Percentiles rank a stretch among this genome's conserved stretches.
These are phyloP conservation scores for Triplophysa tibetana DNA, from an alignment of 2,113 vertebrate genomes.

Conservation along the genomic window DNA sequence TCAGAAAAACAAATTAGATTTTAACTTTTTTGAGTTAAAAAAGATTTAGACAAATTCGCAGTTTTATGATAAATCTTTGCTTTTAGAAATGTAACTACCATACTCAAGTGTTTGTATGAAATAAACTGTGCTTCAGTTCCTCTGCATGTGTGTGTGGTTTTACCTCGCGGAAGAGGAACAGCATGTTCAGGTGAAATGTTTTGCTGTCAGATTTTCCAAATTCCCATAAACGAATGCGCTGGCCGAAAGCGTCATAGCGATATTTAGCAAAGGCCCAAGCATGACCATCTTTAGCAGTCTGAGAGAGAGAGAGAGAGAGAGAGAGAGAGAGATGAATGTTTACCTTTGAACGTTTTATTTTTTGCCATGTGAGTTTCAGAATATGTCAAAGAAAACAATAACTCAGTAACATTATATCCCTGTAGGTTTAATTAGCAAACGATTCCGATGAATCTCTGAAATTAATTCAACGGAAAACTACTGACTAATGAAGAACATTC, in stretches of 20 bases:
- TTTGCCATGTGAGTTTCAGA: no score
- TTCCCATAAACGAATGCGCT: constrained; percentile 60
- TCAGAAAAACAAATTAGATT: no score
- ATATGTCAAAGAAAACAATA: no score
- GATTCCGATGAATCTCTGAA: no score
- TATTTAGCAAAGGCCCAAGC: constrained; percentile 48
- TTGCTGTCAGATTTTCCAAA: constrained; percentile 48
- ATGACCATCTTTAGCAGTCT: constrained; percentile 66
- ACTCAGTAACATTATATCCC: no score
- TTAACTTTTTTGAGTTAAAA: no score
- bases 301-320: constrained; percentile 47
- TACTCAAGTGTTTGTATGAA: neutral
- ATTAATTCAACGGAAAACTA: no score
- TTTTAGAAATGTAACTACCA: neutral
- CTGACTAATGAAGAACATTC: no score
- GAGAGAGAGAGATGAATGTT: constrained; percentile 5
- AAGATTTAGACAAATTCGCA: no score
- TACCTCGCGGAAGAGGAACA: constrained; percentile 73
- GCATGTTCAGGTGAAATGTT: constrained; percentile 51
- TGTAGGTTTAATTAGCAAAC: no score
- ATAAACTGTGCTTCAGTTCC: neutral
- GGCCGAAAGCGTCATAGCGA: constrained; percentile 62
- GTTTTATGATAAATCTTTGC: no score
- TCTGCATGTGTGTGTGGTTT: neutral
- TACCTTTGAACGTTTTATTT: no score